A percentile compares a stretch with the other conserved stretches of the same genome.
Evolutionary conservation across 1,140 invertebrate genomes (phyloP).

Genomic region (Drosophila ficusphila): DNA sequence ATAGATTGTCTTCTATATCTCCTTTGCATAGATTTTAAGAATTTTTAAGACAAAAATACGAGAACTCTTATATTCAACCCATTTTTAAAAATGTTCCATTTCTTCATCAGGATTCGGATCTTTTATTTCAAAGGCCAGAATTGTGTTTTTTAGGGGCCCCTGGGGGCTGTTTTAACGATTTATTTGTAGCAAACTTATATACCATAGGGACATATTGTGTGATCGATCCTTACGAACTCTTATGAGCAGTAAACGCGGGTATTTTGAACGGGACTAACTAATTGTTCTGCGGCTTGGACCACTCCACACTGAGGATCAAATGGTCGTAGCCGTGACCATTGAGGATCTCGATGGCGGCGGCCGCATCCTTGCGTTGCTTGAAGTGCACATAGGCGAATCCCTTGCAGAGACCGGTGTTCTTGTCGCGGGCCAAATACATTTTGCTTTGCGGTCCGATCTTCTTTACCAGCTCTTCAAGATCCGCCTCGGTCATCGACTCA

Average conservation of each 20-base stretch:
- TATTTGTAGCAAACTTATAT: conserved; percentile 69
- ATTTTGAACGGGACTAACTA: conserved; percentile 33
- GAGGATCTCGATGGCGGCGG: conserved; percentile 94
- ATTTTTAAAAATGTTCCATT: too few species aligned
- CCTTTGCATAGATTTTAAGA: too few species aligned
- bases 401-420: conserved; percentile 92
- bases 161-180: conserved; percentile 24
- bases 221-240: conserved; percentile 30
- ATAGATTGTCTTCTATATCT: too few species aligned
- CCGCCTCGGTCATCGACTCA: conserved; percentile 96
- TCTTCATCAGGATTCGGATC: too few species aligned
- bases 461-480: conserved; percentile 97
- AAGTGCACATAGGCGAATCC: conserved; percentile 99
- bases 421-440: conserved; percentile 95
- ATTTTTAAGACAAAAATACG: too few species aligned
- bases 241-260: conserved; percentile 36
- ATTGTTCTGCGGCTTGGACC: conserved; percentile 94
- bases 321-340: conserved; percentile 99
- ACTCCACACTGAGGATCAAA: conserved; percentile 98
- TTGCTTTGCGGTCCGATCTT: conserved; percentile 86
- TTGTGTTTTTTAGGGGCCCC: conserved; percentile 15
- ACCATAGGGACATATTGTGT: conserved; percentile 54
- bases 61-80: too few species aligned
- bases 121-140: too few species aligned
- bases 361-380: conserved; percentile 94